A percentile compares a stretch with the other conserved stretches of the same genome.
phyloP scores from a whole-genome alignment of 2,888 invertebrate genomes.

The Philereme vetulata region DNA sequence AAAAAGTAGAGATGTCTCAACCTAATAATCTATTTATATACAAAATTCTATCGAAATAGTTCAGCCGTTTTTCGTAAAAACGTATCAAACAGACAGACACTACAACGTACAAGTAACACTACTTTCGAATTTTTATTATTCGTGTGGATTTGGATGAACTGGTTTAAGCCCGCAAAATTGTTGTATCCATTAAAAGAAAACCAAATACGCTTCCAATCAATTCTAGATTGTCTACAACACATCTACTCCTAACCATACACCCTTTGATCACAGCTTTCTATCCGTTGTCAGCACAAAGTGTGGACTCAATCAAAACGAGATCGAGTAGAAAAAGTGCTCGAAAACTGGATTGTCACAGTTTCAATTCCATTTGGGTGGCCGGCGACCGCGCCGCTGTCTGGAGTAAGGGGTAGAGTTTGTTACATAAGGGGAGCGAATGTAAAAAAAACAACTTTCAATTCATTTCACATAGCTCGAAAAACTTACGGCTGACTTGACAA shows the following conservation, averaged over 20 bases:
- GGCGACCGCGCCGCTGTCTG: conserved; percentile 42
- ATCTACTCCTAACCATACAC: conserved; percentile 9
- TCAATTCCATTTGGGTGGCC: conserved; percentile 73
- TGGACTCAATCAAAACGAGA: conserved; percentile 72
- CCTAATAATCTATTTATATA: too few species aligned
- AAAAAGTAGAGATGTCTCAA: too few species aligned
- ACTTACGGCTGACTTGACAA: too few species aligned
- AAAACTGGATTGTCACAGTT: conserved; percentile 74
- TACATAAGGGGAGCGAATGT: conserved; percentile 38
- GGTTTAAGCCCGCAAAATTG: too few species aligned
- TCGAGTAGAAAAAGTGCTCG: conserved; percentile 64
- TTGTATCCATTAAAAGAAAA: not conserved
- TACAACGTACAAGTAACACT: too few species aligned
- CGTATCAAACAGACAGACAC: too few species aligned
- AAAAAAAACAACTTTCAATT: not conserved
- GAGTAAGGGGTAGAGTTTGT: conserved; percentile 7
- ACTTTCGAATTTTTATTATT: too few species aligned
- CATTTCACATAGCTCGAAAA: too few species aligned
- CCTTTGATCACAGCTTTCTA: conserved; percentile 44
- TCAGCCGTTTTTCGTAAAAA: too few species aligned
- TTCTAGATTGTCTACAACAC: conserved; percentile 12
- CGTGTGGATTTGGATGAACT: too few species aligned
- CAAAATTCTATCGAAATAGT: too few species aligned
- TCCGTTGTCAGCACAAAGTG: conserved; percentile 54
- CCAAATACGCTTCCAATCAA: conserved; percentile 20